Evolutionary conservation across 2,113 vertebrate species (phyloP).

Genomic region (Chlorodrepanis virens): DNA sequence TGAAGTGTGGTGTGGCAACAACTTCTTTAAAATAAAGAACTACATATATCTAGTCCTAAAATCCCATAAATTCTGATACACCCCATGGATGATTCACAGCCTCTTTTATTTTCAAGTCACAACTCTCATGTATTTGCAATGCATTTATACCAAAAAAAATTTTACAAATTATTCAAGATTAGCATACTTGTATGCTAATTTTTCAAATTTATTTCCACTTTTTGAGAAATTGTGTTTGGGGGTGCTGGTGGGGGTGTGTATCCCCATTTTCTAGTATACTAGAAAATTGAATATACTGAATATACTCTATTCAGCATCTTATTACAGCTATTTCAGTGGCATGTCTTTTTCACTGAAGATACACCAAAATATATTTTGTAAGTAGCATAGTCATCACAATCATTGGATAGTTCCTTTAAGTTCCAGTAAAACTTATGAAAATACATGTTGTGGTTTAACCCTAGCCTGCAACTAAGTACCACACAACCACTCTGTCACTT

Average conservation of each 20-base stretch:
- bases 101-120: neutral
- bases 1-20: neutral
- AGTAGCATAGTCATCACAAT: neutral
- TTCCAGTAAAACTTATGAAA: neutral
- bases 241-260: fast-evolving
- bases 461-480: neutral
- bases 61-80: neutral
- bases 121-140: neutral
- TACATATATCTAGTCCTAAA: neutral
- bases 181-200: neutral
- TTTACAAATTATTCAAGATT: neutral
- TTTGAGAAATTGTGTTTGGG: neutral
- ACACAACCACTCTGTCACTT: neutral
- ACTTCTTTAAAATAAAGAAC: neutral
- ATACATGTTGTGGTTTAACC: neutral
- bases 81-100: neutral
- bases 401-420: neutral
- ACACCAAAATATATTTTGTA: neutral
- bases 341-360: neutral
- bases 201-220: neutral
- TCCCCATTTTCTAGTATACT: neutral
- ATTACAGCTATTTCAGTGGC: neutral
- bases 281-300: neutral
- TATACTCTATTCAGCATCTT: neutral
- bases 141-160: neutral